A percentile compares a stretch with the other conserved stretches of the same genome.
These are phyloP conservation scores for Falco concolor DNA, from an alignment of 2,797 vertebrate genomes.

Conservation along the genomic window DNA sequence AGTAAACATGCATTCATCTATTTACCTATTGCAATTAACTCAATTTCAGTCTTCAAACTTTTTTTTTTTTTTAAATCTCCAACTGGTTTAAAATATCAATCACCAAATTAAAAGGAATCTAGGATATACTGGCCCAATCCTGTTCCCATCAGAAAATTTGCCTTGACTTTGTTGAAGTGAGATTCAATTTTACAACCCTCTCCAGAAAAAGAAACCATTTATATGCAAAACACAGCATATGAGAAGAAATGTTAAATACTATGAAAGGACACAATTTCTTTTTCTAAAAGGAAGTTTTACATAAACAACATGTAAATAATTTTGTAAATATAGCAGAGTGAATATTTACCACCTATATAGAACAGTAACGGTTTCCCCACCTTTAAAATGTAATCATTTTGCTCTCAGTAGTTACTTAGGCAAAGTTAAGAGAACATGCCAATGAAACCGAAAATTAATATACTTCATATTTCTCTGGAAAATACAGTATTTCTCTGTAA, in stretches of 20 bases:
- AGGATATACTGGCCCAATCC: background rate
- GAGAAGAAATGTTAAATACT: background rate
- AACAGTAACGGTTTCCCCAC: background rate
- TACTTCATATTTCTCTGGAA: background rate
- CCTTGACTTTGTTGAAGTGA: background rate
- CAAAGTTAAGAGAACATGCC: background rate
- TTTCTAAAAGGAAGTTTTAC: background rate
- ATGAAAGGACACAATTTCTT: background rate
- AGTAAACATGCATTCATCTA: background rate
- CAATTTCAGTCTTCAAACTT: background rate
- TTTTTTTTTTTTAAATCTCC: background rate
- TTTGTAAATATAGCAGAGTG: background rate
- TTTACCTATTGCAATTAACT: background rate
- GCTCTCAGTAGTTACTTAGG: background rate
- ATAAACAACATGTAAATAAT: background rate
- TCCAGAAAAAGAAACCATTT: background rate
- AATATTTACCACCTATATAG: background rate
- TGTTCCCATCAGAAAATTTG: background rate
- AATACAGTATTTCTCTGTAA: background rate
- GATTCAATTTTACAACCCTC: background rate
- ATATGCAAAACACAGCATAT: background rate
- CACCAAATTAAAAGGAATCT: background rate
- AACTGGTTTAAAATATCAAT: background rate
- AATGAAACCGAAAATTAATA: slow-evolving; percentile 7
- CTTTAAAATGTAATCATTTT: background rate